These are phyloP conservation scores for Lysandra bellargus DNA, from an alignment of 2,888 invertebrate genomes.

Conservation along the genomic window DNA sequence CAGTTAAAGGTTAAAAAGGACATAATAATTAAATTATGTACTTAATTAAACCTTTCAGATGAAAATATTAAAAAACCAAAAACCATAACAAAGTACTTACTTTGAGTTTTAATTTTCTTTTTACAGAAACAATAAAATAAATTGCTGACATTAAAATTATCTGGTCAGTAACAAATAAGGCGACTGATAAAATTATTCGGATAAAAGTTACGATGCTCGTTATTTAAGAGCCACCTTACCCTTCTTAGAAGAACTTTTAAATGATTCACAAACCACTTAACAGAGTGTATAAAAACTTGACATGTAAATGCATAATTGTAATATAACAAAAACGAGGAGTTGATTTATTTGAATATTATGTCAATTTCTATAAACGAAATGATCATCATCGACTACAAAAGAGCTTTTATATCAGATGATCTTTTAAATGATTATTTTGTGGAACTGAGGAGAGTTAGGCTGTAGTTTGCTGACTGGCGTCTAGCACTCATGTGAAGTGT, in stretches of 20 bases:
- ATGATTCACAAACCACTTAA: slow-evolving; percentile 22
- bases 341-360: too few relatives aligned
- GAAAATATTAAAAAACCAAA: not conserved
- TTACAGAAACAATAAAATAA: slow-evolving; percentile 2
- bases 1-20: too few relatives aligned
- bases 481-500: too few relatives aligned
- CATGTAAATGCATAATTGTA: not conserved
- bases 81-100: not conserved
- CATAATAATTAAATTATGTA: too few relatives aligned
- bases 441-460: too few relatives aligned
- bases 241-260: slow-evolving; percentile 4
- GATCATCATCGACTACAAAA: too few relatives aligned
- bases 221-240: slow-evolving; percentile 18
- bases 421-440: too few relatives aligned
- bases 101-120: not conserved
- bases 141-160: not conserved
- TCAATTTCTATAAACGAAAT: too few relatives aligned
- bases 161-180: slow-evolving; percentile 25
- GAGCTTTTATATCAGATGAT: too few relatives aligned
- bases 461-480: too few relatives aligned
- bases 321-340: not conserved
- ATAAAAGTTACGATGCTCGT: slow-evolving; percentile 20
- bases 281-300: not conserved
- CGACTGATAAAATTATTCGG: not conserved
- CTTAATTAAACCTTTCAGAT: not conserved